Conservation (phyloP, 2,888 invertebrate genomes). For the Labia minor region DNA sequence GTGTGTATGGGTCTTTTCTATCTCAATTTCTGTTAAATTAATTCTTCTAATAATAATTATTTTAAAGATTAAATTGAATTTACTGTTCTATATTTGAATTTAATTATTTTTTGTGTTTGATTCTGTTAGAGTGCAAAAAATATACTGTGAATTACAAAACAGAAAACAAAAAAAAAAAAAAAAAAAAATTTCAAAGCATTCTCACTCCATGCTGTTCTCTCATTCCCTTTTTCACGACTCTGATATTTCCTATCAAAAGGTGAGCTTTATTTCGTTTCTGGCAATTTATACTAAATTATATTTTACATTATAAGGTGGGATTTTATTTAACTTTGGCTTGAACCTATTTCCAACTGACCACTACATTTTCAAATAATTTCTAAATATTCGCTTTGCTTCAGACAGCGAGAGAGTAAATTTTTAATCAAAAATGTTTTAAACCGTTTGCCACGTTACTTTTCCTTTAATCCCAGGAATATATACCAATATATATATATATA, state of each 20-base stretch:
- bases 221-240: background rate
- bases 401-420: background rate
- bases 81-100: background rate
- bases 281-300: conserved; percentile 7
- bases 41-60: too few species aligned
- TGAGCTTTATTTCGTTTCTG: conserved; percentile 7
- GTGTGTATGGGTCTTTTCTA: too few species aligned
- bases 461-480: background rate
- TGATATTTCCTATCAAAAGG: background rate
- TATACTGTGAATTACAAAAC: background rate
- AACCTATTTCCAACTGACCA: background rate
- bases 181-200: too few species aligned
- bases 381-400: background rate
- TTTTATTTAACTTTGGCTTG: background rate
- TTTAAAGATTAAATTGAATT: background rate
- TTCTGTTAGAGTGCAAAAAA: background rate
- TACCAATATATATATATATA: too few species aligned
- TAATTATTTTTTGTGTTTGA: background rate
- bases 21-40: too few species aligned
- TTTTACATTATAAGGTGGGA: background rate
- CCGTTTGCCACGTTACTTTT: background rate
- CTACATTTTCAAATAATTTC: background rate
- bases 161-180: too few species aligned
- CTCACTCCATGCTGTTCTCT: too few species aligned
- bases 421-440: conserved; percentile 13